Percentiles rank a stretch among this genome's conserved stretches.
phyloP scores from a whole-genome alignment of 1,140 invertebrate species.

The Rhyacophila brunnea region DNA sequence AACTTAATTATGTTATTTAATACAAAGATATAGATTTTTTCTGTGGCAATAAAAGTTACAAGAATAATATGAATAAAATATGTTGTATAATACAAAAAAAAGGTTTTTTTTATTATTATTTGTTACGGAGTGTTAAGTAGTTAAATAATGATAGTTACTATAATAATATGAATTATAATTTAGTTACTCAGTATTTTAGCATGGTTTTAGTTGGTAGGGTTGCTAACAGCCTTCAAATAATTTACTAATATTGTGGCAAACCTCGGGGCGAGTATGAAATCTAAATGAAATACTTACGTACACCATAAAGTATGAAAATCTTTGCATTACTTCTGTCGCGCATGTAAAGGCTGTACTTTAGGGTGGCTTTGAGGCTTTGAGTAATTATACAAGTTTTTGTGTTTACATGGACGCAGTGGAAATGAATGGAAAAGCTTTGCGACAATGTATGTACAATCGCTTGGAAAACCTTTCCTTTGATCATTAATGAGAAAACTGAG shows the following conservation, averaged over 20 bases:
- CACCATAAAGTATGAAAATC: background rate
- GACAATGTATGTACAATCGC: background rate
- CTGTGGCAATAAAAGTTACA: no score
- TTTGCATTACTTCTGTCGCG: background rate
- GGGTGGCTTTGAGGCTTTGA: background rate
- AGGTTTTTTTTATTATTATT: no score
- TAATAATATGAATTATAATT: no score
- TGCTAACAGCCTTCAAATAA: background rate
- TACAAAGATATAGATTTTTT: no score
- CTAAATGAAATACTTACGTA: background rate
- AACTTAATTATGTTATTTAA: no score
- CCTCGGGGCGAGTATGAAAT: conserved; percentile 1
- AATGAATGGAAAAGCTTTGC: conserved; percentile 2
- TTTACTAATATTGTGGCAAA: background rate
- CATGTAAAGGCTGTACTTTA: background rate
- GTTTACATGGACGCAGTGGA: background rate
- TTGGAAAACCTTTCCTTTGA: no score
- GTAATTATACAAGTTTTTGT: conserved; percentile 2
- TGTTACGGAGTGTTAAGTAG: no score
- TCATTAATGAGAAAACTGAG: no score
- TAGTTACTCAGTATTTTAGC: no score
- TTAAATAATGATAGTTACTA: no score
- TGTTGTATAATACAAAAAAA: no score
- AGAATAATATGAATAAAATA: no score
- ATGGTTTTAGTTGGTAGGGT: background rate